Evolutionary conservation across 2,113 vertebrate species (phyloP).

Genomic region (Atlantisia rogersi): DNA sequence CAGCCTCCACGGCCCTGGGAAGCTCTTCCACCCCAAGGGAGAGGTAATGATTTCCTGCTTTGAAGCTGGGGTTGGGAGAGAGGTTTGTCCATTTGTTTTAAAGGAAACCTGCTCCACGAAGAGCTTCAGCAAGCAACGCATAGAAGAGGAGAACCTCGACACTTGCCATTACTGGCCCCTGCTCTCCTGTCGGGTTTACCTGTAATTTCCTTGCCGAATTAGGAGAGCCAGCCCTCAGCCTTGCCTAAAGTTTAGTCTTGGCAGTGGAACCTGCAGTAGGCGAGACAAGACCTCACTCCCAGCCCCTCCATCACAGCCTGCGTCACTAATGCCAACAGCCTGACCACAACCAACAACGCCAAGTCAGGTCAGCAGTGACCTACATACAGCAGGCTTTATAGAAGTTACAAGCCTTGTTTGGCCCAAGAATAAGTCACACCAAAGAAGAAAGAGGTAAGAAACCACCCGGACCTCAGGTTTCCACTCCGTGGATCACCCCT

Average conservation of each 20-base stretch:
- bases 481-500: neutral
- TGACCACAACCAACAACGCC: neutral
- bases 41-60: neutral
- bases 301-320: neutral
- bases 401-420: constrained; percentile 14
- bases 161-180: too few relatives aligned
- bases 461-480: neutral
- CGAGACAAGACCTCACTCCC: neutral
- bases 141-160: neutral
- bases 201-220: neutral
- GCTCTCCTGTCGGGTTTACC: neutral
- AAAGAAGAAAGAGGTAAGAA: neutral
- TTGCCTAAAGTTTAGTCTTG: constrained; percentile 4
- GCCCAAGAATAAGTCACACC: neutral
- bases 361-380: constrained; percentile 30
- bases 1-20: rapidly evolving
- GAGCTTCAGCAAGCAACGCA: rapidly evolving
- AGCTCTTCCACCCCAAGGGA: neutral
- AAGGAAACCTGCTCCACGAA: neutral
- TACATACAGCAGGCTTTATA: constrained; percentile 4
- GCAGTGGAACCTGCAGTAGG: constrained; percentile 3
- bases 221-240: neutral
- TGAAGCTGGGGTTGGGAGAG: neutral
- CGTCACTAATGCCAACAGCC: neutral
- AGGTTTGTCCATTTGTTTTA: neutral